These are phyloP conservation scores for Micromussa lordhowensis DNA, from an alignment of 92 coral and sea anemone genomes.

Conservation along the genomic window DNA sequence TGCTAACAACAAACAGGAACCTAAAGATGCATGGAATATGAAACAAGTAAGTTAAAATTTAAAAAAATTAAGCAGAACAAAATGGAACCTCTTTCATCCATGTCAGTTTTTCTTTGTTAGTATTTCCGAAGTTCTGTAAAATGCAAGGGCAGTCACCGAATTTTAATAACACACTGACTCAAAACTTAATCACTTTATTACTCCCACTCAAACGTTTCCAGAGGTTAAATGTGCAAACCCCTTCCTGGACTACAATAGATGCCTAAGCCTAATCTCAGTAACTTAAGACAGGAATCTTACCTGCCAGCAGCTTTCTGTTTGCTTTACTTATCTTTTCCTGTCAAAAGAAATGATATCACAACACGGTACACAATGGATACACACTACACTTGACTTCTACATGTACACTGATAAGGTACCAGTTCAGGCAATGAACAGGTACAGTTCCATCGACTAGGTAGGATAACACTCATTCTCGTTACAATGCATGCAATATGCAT, in stretches of 20 bases:
- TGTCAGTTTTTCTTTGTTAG: neutral
- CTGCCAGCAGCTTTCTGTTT: conserved; percentile 94
- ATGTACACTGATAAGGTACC: no score
- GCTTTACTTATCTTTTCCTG: conserved; percentile 91
- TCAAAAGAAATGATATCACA: neutral
- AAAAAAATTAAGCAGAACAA: no score
- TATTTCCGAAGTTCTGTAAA: neutral
- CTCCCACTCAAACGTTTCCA: neutral
- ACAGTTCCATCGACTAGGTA: neutral
- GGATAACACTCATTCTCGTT: neutral
- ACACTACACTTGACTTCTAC: no score
- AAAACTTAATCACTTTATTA: no score
- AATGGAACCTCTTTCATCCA: neutral
- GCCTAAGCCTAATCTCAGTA: no score
- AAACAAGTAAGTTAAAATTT: neutral
- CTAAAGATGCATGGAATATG: conserved; percentile 34
- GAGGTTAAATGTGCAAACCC: neutral
- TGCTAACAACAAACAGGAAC: conserved; percentile 93
- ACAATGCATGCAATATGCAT: neutral
- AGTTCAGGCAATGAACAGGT: no score
- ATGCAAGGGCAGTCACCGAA: neutral
- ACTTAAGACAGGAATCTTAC: conserved; percentile 55
- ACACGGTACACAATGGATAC: neutral
- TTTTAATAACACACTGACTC: no score
- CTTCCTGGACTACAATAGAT: no score